Base-by-base conservation (phyloP, 2,113 vertebrate genomes). In the Anhinga rufa region DNA sequence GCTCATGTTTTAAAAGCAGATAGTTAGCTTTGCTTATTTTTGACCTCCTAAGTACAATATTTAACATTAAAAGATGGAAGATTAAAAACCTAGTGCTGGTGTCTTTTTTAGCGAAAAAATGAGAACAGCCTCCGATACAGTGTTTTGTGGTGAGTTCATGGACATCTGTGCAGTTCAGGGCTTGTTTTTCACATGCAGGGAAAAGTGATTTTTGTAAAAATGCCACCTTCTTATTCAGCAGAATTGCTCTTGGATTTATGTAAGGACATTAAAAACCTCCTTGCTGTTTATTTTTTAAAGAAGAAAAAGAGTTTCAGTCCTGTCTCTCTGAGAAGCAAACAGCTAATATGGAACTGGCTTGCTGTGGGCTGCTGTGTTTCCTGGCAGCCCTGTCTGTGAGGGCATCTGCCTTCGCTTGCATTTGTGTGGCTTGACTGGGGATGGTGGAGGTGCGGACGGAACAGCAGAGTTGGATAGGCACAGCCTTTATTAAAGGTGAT, bases 41-140 rank as follows among this genome's bases (percentile, higher is more conserved):
- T 74, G 46, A 54, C 44, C n/a, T 80, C 46, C 40, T 8, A 58
- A 62, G 32, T 46, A 55, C 31, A 70, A 17, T 36, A 83, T 92
- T 91, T 86, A 86, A 75, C 48, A 36, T 80, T 11, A 46, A 55
- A 91, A 90, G 51, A 57, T 75, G 52, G 58, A 86, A 80, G 65
- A 58, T 86, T 55, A 25, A 69, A 86, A 90, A 21, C 20, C 2
- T 40, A 10, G 9, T 38, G 69, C 51, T 79, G 48, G 4, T 68
- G 25, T 68, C 6, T 93, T 70, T 90, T 66, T 31, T 55, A 32
- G 71, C 2, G 32, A 46, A 76, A 71, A 74, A 68, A 36, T 6
- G 34, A 58, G 54, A 70, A 4, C n/a, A 48, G 46, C n/a, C 28
- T 72, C 26, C 0, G 4, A 1, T 17, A 24, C 3, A 1, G 1